Base-by-base conservation (phyloP, 2,113 vertebrate genomes). In the Datnioides undecimradiatus region DNA sequence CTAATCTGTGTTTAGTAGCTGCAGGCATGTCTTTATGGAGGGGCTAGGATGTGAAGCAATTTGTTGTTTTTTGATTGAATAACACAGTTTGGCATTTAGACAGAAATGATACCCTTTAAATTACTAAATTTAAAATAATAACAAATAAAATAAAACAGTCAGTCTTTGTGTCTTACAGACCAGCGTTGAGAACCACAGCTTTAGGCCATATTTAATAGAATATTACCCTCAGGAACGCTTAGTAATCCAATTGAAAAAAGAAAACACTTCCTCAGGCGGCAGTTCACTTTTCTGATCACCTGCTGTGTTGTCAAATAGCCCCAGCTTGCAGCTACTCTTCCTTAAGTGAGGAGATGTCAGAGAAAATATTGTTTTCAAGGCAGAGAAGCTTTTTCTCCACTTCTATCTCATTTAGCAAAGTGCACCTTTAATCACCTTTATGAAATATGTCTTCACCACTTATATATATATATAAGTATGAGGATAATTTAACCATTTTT, bases 281-380 rank as follows among this genome's bases (percentile, higher is more conserved):
- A 54, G 66, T 69, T 51, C 62, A 75, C 27, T 83, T 81, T 43
- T 71, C 79, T 54, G 65, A 72, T 82, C 68, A 83, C 89, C 78
- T 88, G 73, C 89, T 91, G 91, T 75, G 86, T 83, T 82, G 68
- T 83, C 83, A 85, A 89, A 85, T 76, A 91, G 82, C 83, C 76
- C 46, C 79, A 49, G 82, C 17, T 43, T 57, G 59, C 66, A 60
- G 19, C 66, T 79, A 58, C 40, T 72, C 60, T 71, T 78, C 63
- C 54, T 74, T 58, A 67, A 62, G 54, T 33, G 5, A 71, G 64
- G 8, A 68, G 13, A 49, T 63, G 48, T n/a, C 40, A 73, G 31
- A 31, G 40, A 46, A 75, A 68, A 68, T 69, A 43, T 51, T 43
- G 33, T 76, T 70, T 70, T 51, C 8, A 51, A 60, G 41, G 72